Evolutionary conservation across 2,888 invertebrate genomes (phyloP).

Genomic region (Pedicia rivosa): DNA sequence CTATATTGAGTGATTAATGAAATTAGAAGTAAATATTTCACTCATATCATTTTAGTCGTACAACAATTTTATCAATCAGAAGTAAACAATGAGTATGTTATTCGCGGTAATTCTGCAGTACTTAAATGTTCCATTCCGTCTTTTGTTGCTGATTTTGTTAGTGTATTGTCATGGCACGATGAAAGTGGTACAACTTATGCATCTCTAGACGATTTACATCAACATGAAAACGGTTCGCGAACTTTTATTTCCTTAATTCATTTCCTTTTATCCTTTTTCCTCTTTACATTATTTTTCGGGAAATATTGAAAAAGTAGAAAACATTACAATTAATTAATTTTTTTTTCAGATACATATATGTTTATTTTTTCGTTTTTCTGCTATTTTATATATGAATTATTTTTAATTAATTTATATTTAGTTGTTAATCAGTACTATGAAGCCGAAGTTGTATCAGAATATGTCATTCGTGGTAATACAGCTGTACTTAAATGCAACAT

Average conservation of each 20-base stretch:
- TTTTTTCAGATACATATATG: constrained; percentile 3
- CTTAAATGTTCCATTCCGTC: constrained; percentile 60
- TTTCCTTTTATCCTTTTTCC: no score
- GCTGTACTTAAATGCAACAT: constrained; percentile 80
- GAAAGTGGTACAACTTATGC: constrained; percentile 32
- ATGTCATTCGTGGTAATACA: constrained; percentile 75
- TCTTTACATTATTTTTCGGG: background rate
- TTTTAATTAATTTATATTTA: constrained; percentile 24
- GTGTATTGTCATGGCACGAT: constrained; percentile 52
- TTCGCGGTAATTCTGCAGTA: constrained; percentile 54
- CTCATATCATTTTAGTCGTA: constrained; percentile 40
- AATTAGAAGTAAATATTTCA: no score
- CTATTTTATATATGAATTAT: background rate
- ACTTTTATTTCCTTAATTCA: no score
- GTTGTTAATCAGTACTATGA: constrained; percentile 82
- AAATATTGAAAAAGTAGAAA: background rate
- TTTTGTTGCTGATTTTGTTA: constrained; percentile 57
- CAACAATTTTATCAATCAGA: constrained; percentile 56
- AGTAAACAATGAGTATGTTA: constrained; percentile 57
- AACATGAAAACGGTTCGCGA: no score
- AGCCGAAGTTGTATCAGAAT: constrained; percentile 77
- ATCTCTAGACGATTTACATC: no score
- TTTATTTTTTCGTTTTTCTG: constrained; percentile 5
- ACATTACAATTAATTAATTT: no score
- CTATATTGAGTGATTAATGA: no score